These are phyloP conservation scores for Resseliella maxima DNA, from an alignment of 2,888 invertebrate species.

Conservation along the genomic window DNA sequence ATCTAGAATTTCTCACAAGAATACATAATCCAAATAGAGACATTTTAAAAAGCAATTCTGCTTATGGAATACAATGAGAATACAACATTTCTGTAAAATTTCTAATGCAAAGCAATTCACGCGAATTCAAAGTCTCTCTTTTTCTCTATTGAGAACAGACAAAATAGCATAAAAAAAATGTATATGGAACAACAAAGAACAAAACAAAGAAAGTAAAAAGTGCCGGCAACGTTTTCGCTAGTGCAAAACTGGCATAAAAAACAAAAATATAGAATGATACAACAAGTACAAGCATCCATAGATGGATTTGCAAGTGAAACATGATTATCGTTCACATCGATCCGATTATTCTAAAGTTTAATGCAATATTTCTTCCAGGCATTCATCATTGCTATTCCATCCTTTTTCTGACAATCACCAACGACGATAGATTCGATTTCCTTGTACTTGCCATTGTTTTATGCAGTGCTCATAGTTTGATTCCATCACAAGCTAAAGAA, in stretches of 20 bases:
- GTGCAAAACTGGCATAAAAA: neutral
- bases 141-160: too few relatives aligned
- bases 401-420: neutral
- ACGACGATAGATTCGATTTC: neutral
- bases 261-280: neutral
- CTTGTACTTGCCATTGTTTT: neutral
- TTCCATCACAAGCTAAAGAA: too few relatives aligned
- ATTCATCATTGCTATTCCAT: constrained; percentile 23
- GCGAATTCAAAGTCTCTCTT: neutral
- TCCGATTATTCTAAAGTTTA: neutral
- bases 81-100: neutral
- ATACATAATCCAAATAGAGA: neutral
- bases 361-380: neutral
- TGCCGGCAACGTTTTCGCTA: neutral
- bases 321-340: constrained; percentile 32
- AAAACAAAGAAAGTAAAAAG: neutral
- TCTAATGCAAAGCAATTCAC: constrained; percentile 10
- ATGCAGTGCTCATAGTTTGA: neutral
- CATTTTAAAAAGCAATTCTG: neutral
- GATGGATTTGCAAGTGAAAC: constrained; percentile 38
- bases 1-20: constrained; percentile 6
- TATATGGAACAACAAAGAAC: neutral
- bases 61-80: neutral
- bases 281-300: constrained; percentile 1
- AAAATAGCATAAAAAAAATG: neutral